Evolutionary conservation across 1,140 invertebrate genomes (phyloP), one percentile per base, ranked within the genome.

Genomic region (Chlorops oryzae): DNA sequence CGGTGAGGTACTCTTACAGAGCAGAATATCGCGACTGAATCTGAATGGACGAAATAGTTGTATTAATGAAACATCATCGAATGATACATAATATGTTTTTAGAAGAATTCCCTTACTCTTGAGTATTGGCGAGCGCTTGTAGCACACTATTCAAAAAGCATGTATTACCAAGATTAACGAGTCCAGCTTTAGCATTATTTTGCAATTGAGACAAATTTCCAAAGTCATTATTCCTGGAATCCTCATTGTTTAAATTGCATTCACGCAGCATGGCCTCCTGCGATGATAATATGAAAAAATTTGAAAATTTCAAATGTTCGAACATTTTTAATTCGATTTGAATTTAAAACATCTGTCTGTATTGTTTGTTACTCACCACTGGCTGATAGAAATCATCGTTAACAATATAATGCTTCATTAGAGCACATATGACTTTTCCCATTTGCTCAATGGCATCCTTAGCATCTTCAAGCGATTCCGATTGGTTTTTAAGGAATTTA

Each of bases 131-230:
- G 17, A 92, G 73, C 0, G 88, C 86, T 65, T 92, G 88, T 23
- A 91, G 70, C 9, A 90, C 81, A 61, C 87, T 88, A 60, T 91
- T 91, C 85, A 90, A 87, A 54, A 90, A 92, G 65, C 89, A 92
- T 0, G 88, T 90, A 57, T 91, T 92, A 12, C 89, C 88, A 15
- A 92, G 73, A 76, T 93, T 94, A 5, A 82, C 77, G 1, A 94
- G 74, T 0, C 91, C 90, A 6, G 87, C 82, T 73, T 85, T 81
- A 4, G 75, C 76, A 47, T 66, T 59, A 52, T 34, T 54, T 21
- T n/a, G 43, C 38, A 47, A 50, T 47, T 35, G 42, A 22, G 58
- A 59, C 43, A 62, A 22, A 4, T 52, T 9, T 15, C 6, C 18
- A 6, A 38, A n/a, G n/a, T n/a, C n/a, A n/a, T n/a, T n/a, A n/a